phyloP scores from a whole-genome alignment of 2,113 vertebrate species.

The Genyomyrus donnyi region DNA sequence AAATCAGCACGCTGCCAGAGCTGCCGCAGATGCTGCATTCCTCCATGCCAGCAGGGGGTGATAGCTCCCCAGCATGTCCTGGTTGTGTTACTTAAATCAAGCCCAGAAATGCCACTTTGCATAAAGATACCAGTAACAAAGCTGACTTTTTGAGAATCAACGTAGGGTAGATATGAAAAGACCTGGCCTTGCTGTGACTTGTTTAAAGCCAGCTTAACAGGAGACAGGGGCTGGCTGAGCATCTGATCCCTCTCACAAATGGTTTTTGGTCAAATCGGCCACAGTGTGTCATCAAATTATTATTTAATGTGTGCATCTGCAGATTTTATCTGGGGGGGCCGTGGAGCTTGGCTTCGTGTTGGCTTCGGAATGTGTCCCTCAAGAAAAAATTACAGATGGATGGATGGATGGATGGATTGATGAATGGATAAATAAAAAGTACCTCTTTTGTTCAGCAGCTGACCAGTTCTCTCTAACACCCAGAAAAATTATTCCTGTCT shows the following conservation, averaged over 20 bases:
- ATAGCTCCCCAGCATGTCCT: background rate
- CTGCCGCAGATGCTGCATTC: background rate
- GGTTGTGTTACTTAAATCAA: background rate
- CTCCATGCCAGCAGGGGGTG: conserved; percentile 5
- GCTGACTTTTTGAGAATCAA: background rate
- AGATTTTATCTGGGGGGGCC: background rate
- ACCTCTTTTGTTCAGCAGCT: background rate
- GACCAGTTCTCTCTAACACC: background rate
- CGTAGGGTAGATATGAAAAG: background rate
- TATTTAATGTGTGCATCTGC: background rate
- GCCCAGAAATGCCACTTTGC: background rate
- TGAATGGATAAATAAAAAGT: background rate
- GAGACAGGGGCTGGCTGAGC: background rate
- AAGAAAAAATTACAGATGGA: background rate
- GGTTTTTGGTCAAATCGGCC: background rate
- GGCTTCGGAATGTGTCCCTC: background rate
- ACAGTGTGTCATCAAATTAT: background rate
- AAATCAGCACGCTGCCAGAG: background rate
- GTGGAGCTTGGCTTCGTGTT: background rate
- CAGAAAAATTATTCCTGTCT: background rate
- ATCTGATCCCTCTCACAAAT: background rate
- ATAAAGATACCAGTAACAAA: background rate
- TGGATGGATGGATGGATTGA: background rate
- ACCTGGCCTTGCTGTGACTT: background rate
- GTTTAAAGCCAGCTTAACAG: background rate